Base-by-base conservation (phyloP, 2,888 invertebrate genomes). In the Ommatoiulus sabulosus region DNA sequence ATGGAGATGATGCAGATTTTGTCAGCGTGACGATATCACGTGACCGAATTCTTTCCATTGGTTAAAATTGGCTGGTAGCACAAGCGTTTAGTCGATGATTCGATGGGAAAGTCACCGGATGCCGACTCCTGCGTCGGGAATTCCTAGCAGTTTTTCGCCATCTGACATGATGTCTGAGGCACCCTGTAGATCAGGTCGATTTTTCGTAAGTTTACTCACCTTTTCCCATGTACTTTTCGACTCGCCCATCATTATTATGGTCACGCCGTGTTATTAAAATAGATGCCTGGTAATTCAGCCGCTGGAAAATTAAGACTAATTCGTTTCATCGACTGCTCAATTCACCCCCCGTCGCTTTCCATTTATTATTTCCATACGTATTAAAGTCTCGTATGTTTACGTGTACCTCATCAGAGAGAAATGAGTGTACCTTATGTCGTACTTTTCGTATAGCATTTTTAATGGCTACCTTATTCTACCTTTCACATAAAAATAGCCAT, bases 261-360 rank as follows among this genome's bases (percentile, higher is more conserved):
- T 72, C 72, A 72, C 72, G 72, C 72, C 72, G 24, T 24, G 24
- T 24, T 72, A 72, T 72, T 72, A 72, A 72, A 72, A 72, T 72
- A 24, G 72, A 72, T 72, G 72, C 1, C 24, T 72, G 24, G 72
- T 72, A 72, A 72, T 72, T 72, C 72, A 72, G 72, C 20, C 72
- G 8, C 72, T 72, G 72, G 72, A 72, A 72, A 72, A 72, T 72
- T 72, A 72, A 72, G 72, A 72, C 24, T 72, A 72, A 72, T 72
- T 72, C 72, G 72, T 72, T 72, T 72, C 72, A 72, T 72, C 72
- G 72, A 72, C 72, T 72, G 72, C 72, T 72, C 72, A 72, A 72
- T 72, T 72, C 72, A 72, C 72, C 72, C 72, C 72, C 72, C 24
- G 72, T 24, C 72, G 24, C 24, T 72, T 72, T 72, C 24, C 72